phyloP scores from a whole-genome alignment of 1,140 invertebrate genomes.

The Platyscapa corneri region DNA sequence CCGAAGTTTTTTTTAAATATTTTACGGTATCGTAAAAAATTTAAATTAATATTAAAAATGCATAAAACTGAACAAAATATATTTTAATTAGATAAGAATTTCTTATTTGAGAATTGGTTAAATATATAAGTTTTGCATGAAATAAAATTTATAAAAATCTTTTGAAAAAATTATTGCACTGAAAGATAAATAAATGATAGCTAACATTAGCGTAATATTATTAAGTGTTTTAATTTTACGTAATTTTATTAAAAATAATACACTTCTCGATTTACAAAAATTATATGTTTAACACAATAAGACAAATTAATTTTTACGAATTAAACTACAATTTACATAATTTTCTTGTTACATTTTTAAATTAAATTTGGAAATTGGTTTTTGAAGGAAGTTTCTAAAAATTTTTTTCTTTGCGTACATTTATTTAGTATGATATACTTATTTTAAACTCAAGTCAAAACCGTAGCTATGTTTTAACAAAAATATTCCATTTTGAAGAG shows the following conservation, averaged over 20 bases:
- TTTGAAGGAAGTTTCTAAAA: neutral
- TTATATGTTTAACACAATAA: neutral
- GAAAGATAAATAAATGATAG: no score
- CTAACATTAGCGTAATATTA: no score
- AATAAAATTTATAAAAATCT: no score
- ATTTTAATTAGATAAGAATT: no score
- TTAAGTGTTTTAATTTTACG: no score
- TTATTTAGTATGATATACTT: neutral
- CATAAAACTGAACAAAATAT: no score
- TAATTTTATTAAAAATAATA: neutral
- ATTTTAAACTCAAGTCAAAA: neutral
- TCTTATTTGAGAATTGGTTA: no score
- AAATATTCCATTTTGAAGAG: slow-evolving; percentile 1
- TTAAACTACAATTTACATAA: neutral
- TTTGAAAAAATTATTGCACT: no score
- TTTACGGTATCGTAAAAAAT: no score
- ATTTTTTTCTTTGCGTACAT: neutral
- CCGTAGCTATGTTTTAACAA: slow-evolving; percentile 5
- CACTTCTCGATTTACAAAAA: neutral
- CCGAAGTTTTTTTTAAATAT: no score
- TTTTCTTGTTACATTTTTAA: neutral
- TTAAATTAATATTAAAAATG: no score
- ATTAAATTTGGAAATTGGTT: neutral
- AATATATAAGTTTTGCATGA: no score
- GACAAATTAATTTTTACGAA: neutral